Evolutionary conservation across 2,113 vertebrate species (phyloP).

Genomic region (Muntiacus muntjak): DNA sequence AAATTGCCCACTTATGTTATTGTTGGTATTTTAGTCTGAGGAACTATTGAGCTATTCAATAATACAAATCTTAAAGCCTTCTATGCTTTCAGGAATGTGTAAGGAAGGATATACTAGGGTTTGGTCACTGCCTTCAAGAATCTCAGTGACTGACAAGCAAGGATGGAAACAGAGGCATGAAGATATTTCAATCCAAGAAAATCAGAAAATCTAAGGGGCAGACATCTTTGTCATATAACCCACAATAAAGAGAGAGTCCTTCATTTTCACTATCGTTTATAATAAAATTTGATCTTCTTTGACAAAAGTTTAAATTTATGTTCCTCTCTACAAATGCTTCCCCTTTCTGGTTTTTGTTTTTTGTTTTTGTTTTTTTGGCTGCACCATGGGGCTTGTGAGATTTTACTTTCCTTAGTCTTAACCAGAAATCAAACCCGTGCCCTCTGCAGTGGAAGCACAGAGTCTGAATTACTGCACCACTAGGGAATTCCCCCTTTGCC

Average conservation of each 20-base stretch:
- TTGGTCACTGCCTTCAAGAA: background rate
- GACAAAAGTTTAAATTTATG: background rate
- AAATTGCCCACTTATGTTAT: background rate
- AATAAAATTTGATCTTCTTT: background rate
- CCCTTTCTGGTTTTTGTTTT: background rate
- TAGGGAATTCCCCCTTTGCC: background rate
- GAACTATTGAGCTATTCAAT: background rate
- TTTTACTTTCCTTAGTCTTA: background rate
- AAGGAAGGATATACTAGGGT: background rate
- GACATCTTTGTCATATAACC: accelerated
- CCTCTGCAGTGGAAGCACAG: background rate
- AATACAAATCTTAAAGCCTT: background rate
- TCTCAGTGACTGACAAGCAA: background rate
- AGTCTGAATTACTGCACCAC: background rate
- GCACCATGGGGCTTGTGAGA: too few relatives aligned
- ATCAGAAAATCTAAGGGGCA: background rate
- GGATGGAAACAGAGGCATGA: background rate
- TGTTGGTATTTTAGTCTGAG: background rate
- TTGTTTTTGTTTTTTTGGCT: background rate
- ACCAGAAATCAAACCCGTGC: background rate
- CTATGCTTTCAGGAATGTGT: background rate
- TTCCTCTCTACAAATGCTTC: background rate
- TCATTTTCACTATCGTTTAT: background rate
- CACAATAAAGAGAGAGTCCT: background rate
- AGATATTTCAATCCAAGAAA: background rate